Percentiles rank a stretch among this genome's conserved stretches.
Evolutionary conservation across 2,113 vertebrate genomes (phyloP).

Genomic region (Apeltes quadracus): DNA sequence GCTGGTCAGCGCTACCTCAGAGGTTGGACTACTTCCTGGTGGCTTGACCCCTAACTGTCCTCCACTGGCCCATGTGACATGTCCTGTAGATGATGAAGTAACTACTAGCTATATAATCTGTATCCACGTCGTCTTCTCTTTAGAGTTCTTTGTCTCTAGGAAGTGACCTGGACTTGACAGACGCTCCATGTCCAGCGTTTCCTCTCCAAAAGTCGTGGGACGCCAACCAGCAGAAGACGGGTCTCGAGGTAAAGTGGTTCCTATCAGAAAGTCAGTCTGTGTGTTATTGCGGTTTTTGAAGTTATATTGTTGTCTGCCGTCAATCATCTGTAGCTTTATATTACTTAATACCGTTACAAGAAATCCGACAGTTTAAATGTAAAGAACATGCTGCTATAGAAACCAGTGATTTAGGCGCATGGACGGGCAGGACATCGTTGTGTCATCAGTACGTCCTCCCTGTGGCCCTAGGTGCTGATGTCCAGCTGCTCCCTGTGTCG

Average conservation of each 20-base stretch:
- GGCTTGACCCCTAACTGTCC: too few species aligned
- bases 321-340: not conserved
- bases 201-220: constrained; percentile 83
- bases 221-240: constrained; percentile 73
- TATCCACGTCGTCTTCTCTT: constrained; percentile 1
- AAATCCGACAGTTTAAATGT: too few species aligned
- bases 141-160: constrained; percentile 91
- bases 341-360: not conserved
- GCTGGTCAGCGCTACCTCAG: constrained; percentile 88
- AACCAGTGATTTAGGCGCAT: too few species aligned
- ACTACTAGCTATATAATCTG: not conserved
- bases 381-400: too few species aligned
- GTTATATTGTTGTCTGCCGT: not conserved
- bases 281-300: not conserved
- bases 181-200: constrained; percentile 78
- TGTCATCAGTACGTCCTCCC: constrained; percentile 34
- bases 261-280: not conserved
- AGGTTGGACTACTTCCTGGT: constrained; percentile 73
- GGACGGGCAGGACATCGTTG: too few species aligned
- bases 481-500: constrained; percentile 92
- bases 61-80: too few species aligned
- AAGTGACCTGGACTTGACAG: constrained; percentile 88
- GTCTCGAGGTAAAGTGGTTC: constrained; percentile 81
- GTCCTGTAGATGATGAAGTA: too few species aligned
- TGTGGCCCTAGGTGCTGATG: constrained; percentile 81